Evolutionary conservation across 1,140 invertebrate species (phyloP).

Genomic region (Solen grandis): DNA sequence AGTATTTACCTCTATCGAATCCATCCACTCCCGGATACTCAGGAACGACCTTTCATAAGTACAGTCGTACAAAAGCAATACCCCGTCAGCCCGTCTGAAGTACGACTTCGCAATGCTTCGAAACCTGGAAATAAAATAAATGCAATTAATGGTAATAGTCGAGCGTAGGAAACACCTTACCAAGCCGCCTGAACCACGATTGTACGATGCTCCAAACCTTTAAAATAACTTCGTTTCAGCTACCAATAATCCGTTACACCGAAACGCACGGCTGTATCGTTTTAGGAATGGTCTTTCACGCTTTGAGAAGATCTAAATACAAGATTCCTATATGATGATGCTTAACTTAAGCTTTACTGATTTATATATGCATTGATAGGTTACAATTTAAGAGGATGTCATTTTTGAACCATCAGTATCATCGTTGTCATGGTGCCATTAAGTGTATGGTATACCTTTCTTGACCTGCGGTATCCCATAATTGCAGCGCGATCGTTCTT

Average conservation of each 20-base stretch:
- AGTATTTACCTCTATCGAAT: constrained; percentile 74
- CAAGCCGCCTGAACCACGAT: not conserved
- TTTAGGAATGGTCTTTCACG: no score
- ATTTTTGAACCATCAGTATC: no score
- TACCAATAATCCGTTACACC: no score
- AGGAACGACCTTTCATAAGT: constrained; percentile 80
- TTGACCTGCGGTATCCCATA: constrained; percentile 85
- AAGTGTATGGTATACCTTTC: no score
- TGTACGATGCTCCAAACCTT: not conserved
- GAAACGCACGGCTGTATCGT: no score
- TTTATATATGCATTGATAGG: no score
- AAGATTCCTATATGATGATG: no score
- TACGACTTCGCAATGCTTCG: constrained; percentile 80
- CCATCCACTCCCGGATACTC: constrained; percentile 79
- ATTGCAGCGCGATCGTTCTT: constrained; percentile 84
- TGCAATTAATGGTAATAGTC: not conserved
- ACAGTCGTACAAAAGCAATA: constrained; percentile 79
- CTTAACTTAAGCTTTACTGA: no score
- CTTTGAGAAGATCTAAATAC: no score
- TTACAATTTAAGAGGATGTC: no score
- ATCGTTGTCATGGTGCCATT: no score
- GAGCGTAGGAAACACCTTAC: not conserved
- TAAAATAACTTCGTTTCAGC: not conserved
- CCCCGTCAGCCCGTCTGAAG: constrained; percentile 79
- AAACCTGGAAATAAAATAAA: constrained; percentile 69